These are phyloP conservation scores for Wasmannia auropunctata DNA, from an alignment of 1,140 invertebrate species.

Conservation along the genomic window DNA sequence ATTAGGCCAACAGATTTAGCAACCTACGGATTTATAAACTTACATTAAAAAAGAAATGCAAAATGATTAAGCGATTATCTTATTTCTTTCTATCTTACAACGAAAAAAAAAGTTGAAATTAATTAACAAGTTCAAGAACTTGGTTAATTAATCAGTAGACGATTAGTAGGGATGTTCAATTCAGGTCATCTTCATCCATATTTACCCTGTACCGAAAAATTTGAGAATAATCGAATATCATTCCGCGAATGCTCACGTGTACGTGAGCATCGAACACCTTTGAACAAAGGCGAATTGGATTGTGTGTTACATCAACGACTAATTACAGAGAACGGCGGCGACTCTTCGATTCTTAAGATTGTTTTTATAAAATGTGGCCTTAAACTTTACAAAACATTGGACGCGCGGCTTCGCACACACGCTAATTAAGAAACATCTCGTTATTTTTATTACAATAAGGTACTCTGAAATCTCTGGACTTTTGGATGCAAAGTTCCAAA, in stretches of 20 bases:
- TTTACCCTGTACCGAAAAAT: slow-evolving; percentile 25
- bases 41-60: not conserved
- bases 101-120: not conserved
- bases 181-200: slow-evolving; percentile 26
- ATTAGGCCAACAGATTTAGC: slow-evolving; percentile 10
- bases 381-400: slow-evolving; percentile 50
- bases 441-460: slow-evolving; percentile 42
- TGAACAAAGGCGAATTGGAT: slow-evolving; percentile 33
- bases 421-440: slow-evolving; percentile 45
- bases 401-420: not conserved
- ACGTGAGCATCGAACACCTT: slow-evolving; percentile 28
- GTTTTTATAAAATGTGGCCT: slow-evolving; percentile 46
- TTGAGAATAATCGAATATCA: slow-evolving; percentile 14
- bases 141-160: not conserved
- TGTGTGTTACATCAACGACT: slow-evolving; percentile 24
- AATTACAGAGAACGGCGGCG: slow-evolving; percentile 10
- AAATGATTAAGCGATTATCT: not conserved
- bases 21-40: not conserved
- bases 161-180: not conserved
- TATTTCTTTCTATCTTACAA: slow-evolving; percentile 1
- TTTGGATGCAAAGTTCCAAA: slow-evolving; percentile 7
- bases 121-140: not conserved
- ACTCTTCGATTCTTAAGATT: slow-evolving; percentile 40
- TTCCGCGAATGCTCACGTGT: not conserved
- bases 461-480: slow-evolving; percentile 30